Percentiles rank a stretch among this genome's conserved stretches.
Conservation (phyloP, 2,113 vertebrate genomes). For the Oryzias melastigma region DNA sequence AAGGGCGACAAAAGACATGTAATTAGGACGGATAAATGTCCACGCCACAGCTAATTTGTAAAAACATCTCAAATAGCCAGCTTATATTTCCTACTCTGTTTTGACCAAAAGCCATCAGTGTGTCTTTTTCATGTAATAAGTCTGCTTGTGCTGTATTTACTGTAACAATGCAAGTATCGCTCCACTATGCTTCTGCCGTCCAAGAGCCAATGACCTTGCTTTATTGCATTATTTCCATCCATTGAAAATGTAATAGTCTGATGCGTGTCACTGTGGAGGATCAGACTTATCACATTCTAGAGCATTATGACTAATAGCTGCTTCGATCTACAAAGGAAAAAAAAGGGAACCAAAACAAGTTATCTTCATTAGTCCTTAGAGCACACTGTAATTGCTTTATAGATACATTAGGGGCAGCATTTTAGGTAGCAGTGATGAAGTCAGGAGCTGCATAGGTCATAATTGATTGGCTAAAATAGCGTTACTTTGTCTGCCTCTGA, state of each 20-base stretch:
- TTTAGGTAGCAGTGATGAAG: conserved; percentile 60
- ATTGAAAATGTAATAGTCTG: conserved; percentile 36
- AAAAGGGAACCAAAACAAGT: conserved; percentile 46
- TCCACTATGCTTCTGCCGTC: conserved; percentile 8
- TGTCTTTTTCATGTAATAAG: background rate
- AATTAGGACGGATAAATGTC: conserved; percentile 18
- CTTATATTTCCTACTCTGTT: conserved; percentile 17
- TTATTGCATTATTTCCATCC: conserved; percentile 27
- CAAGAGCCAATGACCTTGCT: conserved; percentile 8
- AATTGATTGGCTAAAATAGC: conserved; percentile 57
- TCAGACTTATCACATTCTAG: conserved; percentile 55
- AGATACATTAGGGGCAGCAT: conserved; percentile 62
- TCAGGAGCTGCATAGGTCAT: conserved; percentile 45
- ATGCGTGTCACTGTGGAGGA: conserved; percentile 29
- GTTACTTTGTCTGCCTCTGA: conserved; percentile 38
- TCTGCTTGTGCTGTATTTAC: conserved; percentile 9
- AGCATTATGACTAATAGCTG: conserved; percentile 56
- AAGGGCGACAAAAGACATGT: conserved; percentile 13
- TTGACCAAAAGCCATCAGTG: conserved; percentile 7
- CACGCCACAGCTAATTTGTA: background rate
- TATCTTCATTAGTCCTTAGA: conserved; percentile 63
- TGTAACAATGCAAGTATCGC: conserved; percentile 19
- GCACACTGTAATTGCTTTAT: conserved; percentile 67
- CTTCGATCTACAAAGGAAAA: conserved; percentile 49
- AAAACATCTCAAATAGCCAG: background rate